Evolutionary conservation across 2,888 invertebrate genomes (phyloP).

Genomic region (Diarsia mendica): DNA sequence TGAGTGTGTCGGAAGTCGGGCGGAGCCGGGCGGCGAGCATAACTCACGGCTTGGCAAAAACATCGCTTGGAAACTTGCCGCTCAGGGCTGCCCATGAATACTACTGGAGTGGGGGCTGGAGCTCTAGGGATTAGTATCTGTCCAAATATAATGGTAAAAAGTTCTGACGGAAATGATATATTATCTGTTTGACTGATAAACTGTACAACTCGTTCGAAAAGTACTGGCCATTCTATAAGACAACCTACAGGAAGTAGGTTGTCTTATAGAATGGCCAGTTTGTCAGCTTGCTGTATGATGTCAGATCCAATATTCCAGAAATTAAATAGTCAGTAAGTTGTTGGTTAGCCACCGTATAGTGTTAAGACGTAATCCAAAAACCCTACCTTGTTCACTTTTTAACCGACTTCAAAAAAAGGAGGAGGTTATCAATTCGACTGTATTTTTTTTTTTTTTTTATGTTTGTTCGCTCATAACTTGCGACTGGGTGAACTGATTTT

Average conservation of each 20-base stretch:
- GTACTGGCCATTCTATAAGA: background rate
- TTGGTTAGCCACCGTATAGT: background rate
- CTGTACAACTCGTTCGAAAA: background rate
- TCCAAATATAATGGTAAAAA: background rate
- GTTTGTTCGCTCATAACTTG: too few relatives aligned
- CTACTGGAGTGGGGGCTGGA: background rate
- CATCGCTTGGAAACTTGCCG: slow-evolving; percentile 53
- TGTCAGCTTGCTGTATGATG: too few relatives aligned
- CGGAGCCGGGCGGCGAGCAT: slow-evolving; percentile 52
- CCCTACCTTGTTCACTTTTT: background rate
- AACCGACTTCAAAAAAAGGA: too few relatives aligned
- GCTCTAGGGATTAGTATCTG: background rate
- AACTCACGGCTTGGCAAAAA: slow-evolving; percentile 59
- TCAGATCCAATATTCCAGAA: background rate
- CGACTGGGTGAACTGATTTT: too few relatives aligned
- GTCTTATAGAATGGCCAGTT: too few relatives aligned
- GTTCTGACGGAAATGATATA: background rate
- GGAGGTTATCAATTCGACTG: too few relatives aligned
- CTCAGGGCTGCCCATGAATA: slow-evolving; percentile 44
- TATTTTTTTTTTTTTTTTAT: too few relatives aligned
- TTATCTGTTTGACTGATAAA: background rate
- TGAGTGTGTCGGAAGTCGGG: slow-evolving; percentile 62
- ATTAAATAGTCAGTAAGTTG: background rate
- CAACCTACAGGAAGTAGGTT: too few relatives aligned
- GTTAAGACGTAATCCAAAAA: background rate